phyloP scores from a whole-genome alignment of 2,888 invertebrate species.

The Aquatica leii region DNA sequence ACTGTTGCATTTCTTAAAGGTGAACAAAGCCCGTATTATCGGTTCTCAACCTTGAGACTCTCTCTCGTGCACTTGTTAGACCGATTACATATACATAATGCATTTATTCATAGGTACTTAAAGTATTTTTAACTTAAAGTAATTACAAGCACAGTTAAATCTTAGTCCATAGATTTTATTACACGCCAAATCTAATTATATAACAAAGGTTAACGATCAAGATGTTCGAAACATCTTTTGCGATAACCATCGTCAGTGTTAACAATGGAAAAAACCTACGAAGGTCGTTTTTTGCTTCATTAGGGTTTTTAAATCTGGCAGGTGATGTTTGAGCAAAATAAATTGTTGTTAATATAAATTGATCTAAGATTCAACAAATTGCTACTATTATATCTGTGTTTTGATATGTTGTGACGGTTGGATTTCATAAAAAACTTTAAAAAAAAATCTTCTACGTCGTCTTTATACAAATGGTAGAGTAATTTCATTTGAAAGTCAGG shows the following conservation, averaged over 20 bases:
- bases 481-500: too few species aligned
- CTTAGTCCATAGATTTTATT: too few species aligned
- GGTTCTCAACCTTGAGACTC: constrained; percentile 34
- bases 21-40: constrained; percentile 27
- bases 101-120: constrained; percentile 39
- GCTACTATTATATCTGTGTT: too few species aligned
- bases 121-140: constrained; percentile 33
- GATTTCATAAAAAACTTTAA: too few species aligned
- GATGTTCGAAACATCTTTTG: background rate
- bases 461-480: too few species aligned
- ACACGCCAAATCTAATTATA: constrained; percentile 1
- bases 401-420: too few species aligned
- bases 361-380: too few species aligned
- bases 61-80: constrained; percentile 33
- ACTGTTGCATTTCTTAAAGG: constrained; percentile 21
- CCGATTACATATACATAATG: constrained; percentile 37
- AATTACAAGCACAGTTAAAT: too few species aligned
- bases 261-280: background rate
- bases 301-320: too few species aligned
- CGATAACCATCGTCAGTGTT: background rate
- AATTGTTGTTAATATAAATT: too few species aligned
- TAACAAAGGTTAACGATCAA: background rate
- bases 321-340: too few species aligned
- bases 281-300: background rate
- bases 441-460: too few species aligned